Conservation (phyloP, 2,888 invertebrate genomes). For the Rugalucina vietnamica region DNA sequence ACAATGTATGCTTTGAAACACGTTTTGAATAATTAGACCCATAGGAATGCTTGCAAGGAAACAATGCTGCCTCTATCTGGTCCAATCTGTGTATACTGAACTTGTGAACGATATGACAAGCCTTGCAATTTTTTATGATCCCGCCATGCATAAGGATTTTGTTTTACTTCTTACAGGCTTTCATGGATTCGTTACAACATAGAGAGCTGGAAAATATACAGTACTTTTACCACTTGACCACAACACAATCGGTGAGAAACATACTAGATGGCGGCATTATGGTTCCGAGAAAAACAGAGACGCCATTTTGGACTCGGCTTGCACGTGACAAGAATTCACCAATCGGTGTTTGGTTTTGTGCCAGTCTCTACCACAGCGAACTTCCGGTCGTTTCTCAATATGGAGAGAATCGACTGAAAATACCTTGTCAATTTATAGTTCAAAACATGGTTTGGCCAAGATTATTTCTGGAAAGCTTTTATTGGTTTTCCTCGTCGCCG, state of each 20-base stretch:
- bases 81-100: no score
- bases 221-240: conserved; percentile 55
- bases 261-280: conserved; percentile 48
- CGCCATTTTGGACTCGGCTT: conserved; percentile 50
- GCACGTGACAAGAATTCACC: conserved; percentile 54
- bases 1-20: no score
- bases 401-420: conserved; percentile 52
- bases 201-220: conserved; percentile 44
- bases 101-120: no score
- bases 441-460: conserved; percentile 47
- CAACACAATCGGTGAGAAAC: conserved; percentile 33
- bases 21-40: no score
- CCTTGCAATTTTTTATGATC: background rate
- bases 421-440: conserved; percentile 53
- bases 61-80: no score
- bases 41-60: no score
- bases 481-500: conserved; percentile 48
- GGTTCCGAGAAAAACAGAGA: conserved; percentile 47
- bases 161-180: conserved; percentile 41
- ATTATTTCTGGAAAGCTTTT: conserved; percentile 53
- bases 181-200: conserved; percentile 43
- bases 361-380: conserved; percentile 49
- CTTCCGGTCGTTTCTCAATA: conserved; percentile 47
- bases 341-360: conserved; percentile 56
- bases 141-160: background rate